Evolutionary conservation across 2,113 vertebrate species (phyloP).

Genomic region (Strix uralensis): DNA sequence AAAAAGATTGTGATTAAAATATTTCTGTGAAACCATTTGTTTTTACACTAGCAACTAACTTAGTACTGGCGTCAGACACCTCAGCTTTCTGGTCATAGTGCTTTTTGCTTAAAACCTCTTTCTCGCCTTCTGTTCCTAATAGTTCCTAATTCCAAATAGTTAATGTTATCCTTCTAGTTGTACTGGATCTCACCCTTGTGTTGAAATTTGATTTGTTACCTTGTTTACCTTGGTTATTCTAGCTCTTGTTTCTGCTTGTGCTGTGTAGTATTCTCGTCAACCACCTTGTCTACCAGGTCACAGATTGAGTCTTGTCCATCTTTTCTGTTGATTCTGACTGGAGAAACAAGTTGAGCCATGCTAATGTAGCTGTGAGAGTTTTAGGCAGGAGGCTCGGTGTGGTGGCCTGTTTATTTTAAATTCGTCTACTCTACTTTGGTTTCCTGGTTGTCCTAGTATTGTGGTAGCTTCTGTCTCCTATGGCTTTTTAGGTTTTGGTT

Average conservation of each 20-base stretch:
- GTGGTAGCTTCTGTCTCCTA: background rate
- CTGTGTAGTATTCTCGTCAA: background rate
- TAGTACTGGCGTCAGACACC: background rate
- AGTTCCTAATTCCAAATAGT: background rate
- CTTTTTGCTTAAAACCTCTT: background rate
- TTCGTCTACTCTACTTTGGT: background rate
- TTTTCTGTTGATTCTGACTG: background rate
- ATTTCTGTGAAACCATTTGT: background rate
- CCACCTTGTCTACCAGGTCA: background rate
- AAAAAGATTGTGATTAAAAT: background rate
- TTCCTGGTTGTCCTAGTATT: background rate
- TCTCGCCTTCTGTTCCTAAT: background rate
- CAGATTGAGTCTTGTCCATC: background rate
- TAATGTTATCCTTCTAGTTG: background rate
- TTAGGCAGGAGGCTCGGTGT: background rate
- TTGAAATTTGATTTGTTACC: background rate
- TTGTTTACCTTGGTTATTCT: background rate
- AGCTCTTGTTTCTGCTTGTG: background rate
- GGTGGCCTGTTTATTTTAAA: background rate
- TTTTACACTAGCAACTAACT: background rate
- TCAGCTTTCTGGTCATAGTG: background rate
- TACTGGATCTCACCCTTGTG: background rate
- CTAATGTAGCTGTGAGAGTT: background rate
- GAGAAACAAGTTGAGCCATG: background rate
- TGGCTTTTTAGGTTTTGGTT: background rate